Evolutionary conservation across 2,113 vertebrate species (phyloP), one percentile per base, ranked within the genome.

Genomic region (Montifringilla adamsi): DNA sequence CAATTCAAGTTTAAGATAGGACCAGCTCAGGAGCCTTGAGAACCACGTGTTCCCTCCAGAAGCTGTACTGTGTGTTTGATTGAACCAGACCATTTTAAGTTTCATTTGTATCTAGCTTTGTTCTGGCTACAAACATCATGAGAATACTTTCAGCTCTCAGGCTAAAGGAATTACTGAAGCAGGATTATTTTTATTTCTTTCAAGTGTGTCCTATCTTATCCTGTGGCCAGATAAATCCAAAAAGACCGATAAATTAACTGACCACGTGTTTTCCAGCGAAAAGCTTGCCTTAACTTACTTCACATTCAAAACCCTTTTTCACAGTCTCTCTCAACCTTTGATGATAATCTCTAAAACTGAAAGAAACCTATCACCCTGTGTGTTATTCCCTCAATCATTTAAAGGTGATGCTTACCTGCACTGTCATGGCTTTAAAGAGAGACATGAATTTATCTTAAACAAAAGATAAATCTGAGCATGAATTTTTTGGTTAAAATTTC

Each of bases 121-220:
- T 88, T 91, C 66, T 89, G 77, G 19, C 41, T 72, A 90, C 21
- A 69, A 87, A 50, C 78, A 64, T 90, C 20, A 39, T 15, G 6
- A 81, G 33, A 89, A 39, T 74, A 27, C 35, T 41, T 70, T 84
- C 52, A 69, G 60, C 79, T 95, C 80, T 76, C 66, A 80, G 31
- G 11, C 39, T 67, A 55, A 97, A 95, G 49, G 12, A 95, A n/a
- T 31, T 43, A 37, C 19, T 62, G 11, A 84, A 59, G 10, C 3
- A 28, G 39, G 21, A 37, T 33, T 39, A 39, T 33, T 68, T 68
- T 43, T 12, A 46, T 62, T 56, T 28, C 8, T 41, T 90, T 76
- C 17, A 5, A 63, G 47, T 66, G 8, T 13, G 27, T 70, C 7
- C 26, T 55, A 74, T 4, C 15, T 90, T 87, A 23, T 62, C 11